Evolutionary conservation across 2,888 invertebrate genomes (phyloP).

Genomic region (Eucera pruinosa): DNA sequence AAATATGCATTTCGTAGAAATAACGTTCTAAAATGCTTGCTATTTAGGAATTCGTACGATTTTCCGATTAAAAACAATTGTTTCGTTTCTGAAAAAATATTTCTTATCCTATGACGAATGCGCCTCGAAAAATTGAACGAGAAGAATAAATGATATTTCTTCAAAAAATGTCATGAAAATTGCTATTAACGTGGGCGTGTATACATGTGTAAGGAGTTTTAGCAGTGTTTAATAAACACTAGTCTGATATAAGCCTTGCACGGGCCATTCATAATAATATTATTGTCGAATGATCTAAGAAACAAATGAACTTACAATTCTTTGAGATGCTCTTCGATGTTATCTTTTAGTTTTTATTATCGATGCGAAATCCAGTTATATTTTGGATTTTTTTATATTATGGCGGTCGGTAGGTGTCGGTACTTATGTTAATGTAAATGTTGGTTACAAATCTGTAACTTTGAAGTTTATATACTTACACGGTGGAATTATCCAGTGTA

Average conservation of each 20-base stretch:
- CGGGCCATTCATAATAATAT: slow-evolving; percentile 53
- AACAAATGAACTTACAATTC: slow-evolving; percentile 62
- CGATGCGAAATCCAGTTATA: slow-evolving; percentile 56
- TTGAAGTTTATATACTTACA: slow-evolving; percentile 80
- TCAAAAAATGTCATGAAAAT: slow-evolving; percentile 12
- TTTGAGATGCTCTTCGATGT: slow-evolving; percentile 63
- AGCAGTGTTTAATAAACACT: slow-evolving; percentile 30
- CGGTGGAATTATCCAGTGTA: slow-evolving; percentile 83
- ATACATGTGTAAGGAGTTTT: slow-evolving; percentile 37
- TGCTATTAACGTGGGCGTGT: slow-evolving; percentile 20
- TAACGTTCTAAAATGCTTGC: slow-evolving; percentile 26
- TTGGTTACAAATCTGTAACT: slow-evolving; percentile 53
- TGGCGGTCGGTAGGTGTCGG: slow-evolving; percentile 44
- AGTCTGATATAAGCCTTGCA: slow-evolving; percentile 48
- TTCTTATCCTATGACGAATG: slow-evolving; percentile 27
- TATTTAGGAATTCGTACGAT: slow-evolving; percentile 29
- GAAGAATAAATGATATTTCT: not conserved
- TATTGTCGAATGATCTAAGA: slow-evolving; percentile 68
- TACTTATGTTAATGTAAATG: slow-evolving; percentile 49
- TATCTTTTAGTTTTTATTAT: slow-evolving; percentile 37
- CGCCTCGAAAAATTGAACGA: slow-evolving; percentile 9
- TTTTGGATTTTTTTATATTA: slow-evolving; percentile 43
- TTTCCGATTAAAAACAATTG: slow-evolving; percentile 10
- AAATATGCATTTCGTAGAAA: slow-evolving; percentile 41
- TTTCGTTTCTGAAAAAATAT: slow-evolving; percentile 35